Conservation (phyloP, 2,797 vertebrate species). For the Pygocentrus nattereri region DNA sequence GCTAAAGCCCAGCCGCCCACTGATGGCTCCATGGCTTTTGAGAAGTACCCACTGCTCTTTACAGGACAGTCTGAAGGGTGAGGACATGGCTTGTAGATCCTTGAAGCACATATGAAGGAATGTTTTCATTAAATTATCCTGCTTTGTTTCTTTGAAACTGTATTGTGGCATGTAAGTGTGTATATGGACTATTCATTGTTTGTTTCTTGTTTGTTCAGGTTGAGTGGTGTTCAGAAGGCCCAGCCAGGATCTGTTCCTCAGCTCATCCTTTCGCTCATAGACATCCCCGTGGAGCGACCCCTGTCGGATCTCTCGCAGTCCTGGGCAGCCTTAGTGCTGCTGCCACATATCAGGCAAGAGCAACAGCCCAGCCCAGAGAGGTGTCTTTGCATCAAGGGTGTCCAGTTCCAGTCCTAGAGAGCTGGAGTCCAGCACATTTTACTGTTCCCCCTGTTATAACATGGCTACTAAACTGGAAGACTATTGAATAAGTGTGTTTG, state of each 20-base stretch:
- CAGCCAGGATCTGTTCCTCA: constrained; percentile 74
- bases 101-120: no score
- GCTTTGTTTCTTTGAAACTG: no score
- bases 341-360: constrained; percentile 91
- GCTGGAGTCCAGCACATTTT: no score
- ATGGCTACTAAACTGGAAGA: no score
- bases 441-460: no score
- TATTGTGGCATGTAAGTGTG: no score
- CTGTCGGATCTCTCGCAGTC: constrained; percentile 82
- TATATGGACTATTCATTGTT: neutral
- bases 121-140: neutral
- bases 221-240: constrained; percentile 31
- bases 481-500: no score
- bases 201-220: constrained; percentile 11
- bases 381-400: neutral
- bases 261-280: constrained; percentile 84
- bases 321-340: constrained; percentile 90
- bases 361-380: neutral
- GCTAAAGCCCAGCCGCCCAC: constrained; percentile 92
- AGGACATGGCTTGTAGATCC: constrained; percentile 53
- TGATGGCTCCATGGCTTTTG: constrained; percentile 92
- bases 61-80: constrained; percentile 78
- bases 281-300: constrained; percentile 64
- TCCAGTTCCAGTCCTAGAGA: neutral
- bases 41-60: constrained; percentile 94